Evolutionary conservation across 2,113 vertebrate genomes (phyloP), one percentile per base, ranked within the genome.

Genomic region (Pygathrix nemaeus): DNA sequence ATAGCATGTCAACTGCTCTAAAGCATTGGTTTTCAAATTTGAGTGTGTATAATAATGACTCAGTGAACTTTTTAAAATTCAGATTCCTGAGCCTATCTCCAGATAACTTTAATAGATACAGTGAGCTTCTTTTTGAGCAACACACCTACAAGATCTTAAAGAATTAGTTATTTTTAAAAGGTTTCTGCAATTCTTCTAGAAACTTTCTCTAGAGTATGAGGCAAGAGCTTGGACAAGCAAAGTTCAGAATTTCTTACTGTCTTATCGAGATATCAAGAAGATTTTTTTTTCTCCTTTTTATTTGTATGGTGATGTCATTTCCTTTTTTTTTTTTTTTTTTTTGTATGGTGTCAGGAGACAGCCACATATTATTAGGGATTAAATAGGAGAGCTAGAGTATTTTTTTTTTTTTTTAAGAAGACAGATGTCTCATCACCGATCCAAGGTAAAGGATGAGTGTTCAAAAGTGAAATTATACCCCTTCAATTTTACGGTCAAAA

Each of bases 381-480:
- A 94, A 93, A 90, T 82, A 61, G 72, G 81, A 90, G 25, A 17
- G 10, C 20, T 76, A 73, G 83, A 73, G 2, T 27, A 30, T 13
- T 64, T 13, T 64, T 64, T 30, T 30, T 61, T 38, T 38, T 79
- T 93, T 90, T 90, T 84, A 61, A 68, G 75, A 90, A 92, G 45
- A 73, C 55, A 96, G 32, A 48, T 87, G 76, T 78, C 25, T 72
- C 20, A 84, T 79, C 40, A 72, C 38, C 45, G 27, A 81, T 45
- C 30, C 35, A 94, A 25, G 88, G 23, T 52, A 86, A 96, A 79
- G 79, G 38, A 43, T 72, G 84, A 90, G 94, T 85, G 76, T 52
- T 52, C 40, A 13, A 90, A 94, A 96, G 88, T 88, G 40, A 96
- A 93, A 96, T 97, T 50, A 94, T 57, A 64, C 6, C 5, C 10